Base-by-base conservation (phyloP, 2,113 vertebrate genomes). In the Heteronetta atricapilla region DNA sequence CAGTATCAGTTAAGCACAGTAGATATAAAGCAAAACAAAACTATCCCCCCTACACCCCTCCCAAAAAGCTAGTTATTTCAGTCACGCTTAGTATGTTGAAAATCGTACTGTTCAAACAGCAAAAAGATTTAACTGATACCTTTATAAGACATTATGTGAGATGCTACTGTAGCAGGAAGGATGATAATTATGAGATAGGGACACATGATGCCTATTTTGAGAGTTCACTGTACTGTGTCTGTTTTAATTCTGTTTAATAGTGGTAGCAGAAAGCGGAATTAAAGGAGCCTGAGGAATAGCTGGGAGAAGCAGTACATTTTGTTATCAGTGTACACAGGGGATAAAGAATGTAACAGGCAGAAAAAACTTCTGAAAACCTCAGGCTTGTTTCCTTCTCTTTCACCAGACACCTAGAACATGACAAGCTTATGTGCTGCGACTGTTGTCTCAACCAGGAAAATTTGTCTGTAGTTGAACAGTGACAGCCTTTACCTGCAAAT, bases 1-100 rank as follows among this genome's bases (percentile, higher is more conserved):
- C 4, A 5, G 4, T n/a, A 52, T 29, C 3, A 36, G 4, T n/a
- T 74, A 25, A 77, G 16, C 28, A 52, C 6, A 28, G 28, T 50
- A 46, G 2, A 16, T 31, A 55, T 60, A 34, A 62, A 88, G 63
- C 8, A 86, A 79, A 88, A 74, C 1, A 36, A 91, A 74, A 2
- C 2, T 50, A 29, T 28, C 2, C 0, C 0, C 29, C 10, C 7
- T 59, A 34, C 28, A 7, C 1, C 3, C 3, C 8, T 72, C 9
- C 1, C 1, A 81, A 62, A 81, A 80, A 7, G 4, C 6, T 11
- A 60, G 13, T 20, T 12, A 40, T 23, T 70, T 86, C 23, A 31
- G n/a, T 80, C 28, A 73, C 0, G 1, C 11, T 42, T 36, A 63
- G 4, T 4, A 23, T 59, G 31, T 29, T 63, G 20, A 59, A 93